Evolutionary conservation across 2,797 vertebrate species (phyloP), one percentile per base, ranked within the genome.

Genomic region (Parauchenoglanis ngamensis): DNA sequence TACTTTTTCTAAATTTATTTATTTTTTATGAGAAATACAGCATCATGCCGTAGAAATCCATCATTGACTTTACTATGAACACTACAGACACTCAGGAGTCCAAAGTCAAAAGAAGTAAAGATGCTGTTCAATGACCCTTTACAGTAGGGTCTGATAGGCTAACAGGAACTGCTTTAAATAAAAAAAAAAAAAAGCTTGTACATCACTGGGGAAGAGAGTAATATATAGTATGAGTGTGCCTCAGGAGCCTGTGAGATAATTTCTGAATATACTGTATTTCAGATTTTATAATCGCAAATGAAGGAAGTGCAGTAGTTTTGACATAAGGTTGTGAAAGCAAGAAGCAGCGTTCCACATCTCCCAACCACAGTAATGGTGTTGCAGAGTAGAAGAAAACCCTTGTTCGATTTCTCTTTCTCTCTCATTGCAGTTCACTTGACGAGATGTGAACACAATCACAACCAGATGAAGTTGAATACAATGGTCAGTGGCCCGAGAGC

Each of bases 1-100:
- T 99, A 96, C 75, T 73, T 86, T 84, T 31, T 13, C 13, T 23
- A 19, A 1, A n/a, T n/a, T 68, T 3, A 11, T 68, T 68, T 70
- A 1, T 40, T 40, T 40, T 40, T 40, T 40, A 31, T 13, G 5
- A 40, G 78, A 80, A 77, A 31, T 2, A 57, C 52, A 56, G 21
- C 4, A 54, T 35, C 19, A 25, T 59, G 28, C 3, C 40, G 10
- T 19, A 21, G 28, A 76, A 78, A 35, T 78, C 28, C 76, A 35
- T 23, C 10, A 15, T 5, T 28, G n/a, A 44, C 21, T 25, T 80
- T 8, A 0, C 5, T 13, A 15, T 61, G 31, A 61, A 61, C 31
- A 44, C 10, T 25, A 25, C 35, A 40, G 19, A 23, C 19, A 35
- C 7, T 35, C 13, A 15, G 7, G 15, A 78, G 13, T 49, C 49